Evolutionary conservation across 2,113 vertebrate genomes (phyloP).

Genomic region (Rhinoderma darwinii): DNA sequence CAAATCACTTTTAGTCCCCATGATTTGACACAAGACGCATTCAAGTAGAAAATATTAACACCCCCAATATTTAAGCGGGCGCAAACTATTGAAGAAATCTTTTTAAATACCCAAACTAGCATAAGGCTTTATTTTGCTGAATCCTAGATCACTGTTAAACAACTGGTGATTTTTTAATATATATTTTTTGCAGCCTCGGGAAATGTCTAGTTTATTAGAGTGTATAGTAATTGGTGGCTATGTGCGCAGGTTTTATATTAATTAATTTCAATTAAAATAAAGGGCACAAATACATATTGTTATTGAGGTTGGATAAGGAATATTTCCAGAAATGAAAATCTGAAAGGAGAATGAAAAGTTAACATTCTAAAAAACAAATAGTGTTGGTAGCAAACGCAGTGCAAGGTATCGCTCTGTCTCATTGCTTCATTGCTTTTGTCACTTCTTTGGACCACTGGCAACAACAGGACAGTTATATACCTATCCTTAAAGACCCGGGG

Average conservation of each 20-base stretch:
- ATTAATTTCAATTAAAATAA: too few species aligned
- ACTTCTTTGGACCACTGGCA: too few species aligned
- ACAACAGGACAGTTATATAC: too few species aligned
- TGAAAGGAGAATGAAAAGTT: background rate
- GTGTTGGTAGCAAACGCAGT: too few species aligned
- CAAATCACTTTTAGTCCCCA: conserved; percentile 41
- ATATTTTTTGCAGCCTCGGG: background rate
- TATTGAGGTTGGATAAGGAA: background rate
- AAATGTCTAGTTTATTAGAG: background rate
- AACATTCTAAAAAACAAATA: too few species aligned
- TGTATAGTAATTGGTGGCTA: background rate
- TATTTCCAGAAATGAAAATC: background rate
- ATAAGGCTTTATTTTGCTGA: conserved; percentile 45
- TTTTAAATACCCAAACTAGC: conserved; percentile 37
- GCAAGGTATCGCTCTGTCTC: too few species aligned
- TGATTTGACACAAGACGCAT: conserved; percentile 51
- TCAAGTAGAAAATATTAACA: conserved; percentile 49
- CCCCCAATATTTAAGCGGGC: conserved; percentile 36
- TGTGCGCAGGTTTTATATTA: background rate
- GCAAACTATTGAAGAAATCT: conserved; percentile 39
- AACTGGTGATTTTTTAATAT: background rate
- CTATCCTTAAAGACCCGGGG: too few species aligned
- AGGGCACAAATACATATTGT: background rate
- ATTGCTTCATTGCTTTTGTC: too few species aligned
- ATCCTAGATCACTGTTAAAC: conserved; percentile 6